Conservation (phyloP, 1,140 invertebrate genomes). For the Sitodiplosis mosellana region DNA sequence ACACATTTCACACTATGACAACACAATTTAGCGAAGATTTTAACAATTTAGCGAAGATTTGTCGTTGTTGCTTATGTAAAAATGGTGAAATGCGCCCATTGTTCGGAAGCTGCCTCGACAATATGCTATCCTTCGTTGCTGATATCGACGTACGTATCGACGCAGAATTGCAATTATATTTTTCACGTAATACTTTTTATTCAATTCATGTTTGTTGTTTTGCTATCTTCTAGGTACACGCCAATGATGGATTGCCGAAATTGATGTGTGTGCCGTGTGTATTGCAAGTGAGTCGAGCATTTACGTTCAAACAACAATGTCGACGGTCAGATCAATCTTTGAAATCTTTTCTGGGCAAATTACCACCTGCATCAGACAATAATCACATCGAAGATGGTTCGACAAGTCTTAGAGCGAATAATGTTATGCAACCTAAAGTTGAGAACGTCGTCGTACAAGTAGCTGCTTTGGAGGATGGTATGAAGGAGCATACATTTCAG, state of each 20-base stretch:
- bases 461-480: too few relatives aligned
- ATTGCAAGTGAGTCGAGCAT: slow-evolving; percentile 27
- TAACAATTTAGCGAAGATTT: slow-evolving; percentile 24
- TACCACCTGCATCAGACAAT: not conserved
- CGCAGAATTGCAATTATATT: not conserved
- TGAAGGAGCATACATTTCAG: too few relatives aligned
- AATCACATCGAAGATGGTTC: too few relatives aligned
- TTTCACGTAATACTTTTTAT: too few relatives aligned
- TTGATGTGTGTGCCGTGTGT: slow-evolving; percentile 29
- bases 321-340: slow-evolving; percentile 27
- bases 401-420: too few relatives aligned
- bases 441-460: too few relatives aligned
- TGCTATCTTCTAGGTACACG: slow-evolving; percentile 17
- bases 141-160: slow-evolving; percentile 18
- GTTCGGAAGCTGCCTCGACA: slow-evolving; percentile 26
- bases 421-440: too few relatives aligned
- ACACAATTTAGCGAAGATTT: slow-evolving; percentile 8
- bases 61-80: slow-evolving; percentile 23
- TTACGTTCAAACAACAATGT: slow-evolving; percentile 29
- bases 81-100: slow-evolving; percentile 27
- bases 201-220: slow-evolving; percentile 5
- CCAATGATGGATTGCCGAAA: slow-evolving; percentile 27
- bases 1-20: not conserved
- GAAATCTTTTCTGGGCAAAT: slow-evolving; percentile 9
- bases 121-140: slow-evolving; percentile 26